phyloP scores from a whole-genome alignment of 2,888 invertebrate species.

The Conomelus anceps region DNA sequence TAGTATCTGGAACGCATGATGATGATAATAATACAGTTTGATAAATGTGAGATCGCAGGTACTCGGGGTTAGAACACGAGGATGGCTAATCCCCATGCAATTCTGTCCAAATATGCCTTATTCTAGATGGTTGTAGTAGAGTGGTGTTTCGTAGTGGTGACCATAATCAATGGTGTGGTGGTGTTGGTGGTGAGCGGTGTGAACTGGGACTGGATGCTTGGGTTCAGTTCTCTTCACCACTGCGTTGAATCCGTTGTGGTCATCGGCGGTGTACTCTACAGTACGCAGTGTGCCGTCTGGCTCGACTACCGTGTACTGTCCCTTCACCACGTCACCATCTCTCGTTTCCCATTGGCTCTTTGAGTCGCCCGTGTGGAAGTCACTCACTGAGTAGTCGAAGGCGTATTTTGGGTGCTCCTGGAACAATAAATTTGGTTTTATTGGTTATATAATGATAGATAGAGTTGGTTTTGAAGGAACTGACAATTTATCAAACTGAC shows the following conservation, averaged over 20 bases:
- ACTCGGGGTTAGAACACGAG: not conserved
- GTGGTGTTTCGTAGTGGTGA: not conserved
- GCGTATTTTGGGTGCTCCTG: slow-evolving; percentile 8
- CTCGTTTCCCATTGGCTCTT: slow-evolving; percentile 9
- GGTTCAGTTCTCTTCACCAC: not conserved
- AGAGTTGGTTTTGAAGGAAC: not conserved
- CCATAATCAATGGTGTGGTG: not conserved
- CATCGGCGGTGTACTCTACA: slow-evolving; percentile 2
- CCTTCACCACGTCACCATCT: slow-evolving; percentile 1
- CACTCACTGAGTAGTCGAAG: slow-evolving; percentile 4
- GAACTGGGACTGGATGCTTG: not conserved
- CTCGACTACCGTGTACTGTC: not conserved
- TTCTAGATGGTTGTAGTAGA: not conserved
- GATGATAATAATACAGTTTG: too few relatives aligned
- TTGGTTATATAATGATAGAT: not conserved
- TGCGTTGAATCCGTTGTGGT: slow-evolving; percentile 7
- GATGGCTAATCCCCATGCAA: too few relatives aligned
- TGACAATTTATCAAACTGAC: not conserved
- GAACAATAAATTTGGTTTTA: too few relatives aligned
- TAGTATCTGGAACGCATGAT: too few relatives aligned
- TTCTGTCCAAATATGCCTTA: not conserved
- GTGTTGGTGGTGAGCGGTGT: not conserved
- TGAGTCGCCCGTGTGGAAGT: slow-evolving; percentile 1
- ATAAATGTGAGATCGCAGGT: too few relatives aligned
- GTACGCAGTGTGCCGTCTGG: not conserved